Conservation (phyloP, 2,888 invertebrate genomes). For the Congeria kusceri region DNA sequence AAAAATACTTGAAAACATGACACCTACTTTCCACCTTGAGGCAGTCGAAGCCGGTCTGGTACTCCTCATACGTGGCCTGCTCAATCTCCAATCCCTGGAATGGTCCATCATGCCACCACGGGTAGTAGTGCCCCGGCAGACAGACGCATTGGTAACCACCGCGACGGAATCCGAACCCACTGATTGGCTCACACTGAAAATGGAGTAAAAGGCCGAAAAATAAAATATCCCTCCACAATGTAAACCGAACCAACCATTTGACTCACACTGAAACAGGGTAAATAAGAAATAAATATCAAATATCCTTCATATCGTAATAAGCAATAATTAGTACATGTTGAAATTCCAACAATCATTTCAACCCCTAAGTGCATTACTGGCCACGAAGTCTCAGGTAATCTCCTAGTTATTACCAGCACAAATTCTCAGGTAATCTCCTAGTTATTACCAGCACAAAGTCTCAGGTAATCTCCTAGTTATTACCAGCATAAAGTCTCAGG, state of each 20-base stretch:
- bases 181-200: conserved; percentile 95
- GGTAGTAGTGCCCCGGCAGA: conserved; percentile 94
- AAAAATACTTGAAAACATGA: background rate
- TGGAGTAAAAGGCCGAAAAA: background rate
- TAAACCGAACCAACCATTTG: background rate
- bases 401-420: too few species aligned
- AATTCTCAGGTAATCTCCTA: too few species aligned
- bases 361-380: too few species aligned
- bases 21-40: conserved; percentile 94
- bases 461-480: too few species aligned
- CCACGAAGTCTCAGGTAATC: too few species aligned
- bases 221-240: background rate
- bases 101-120: conserved; percentile 94
- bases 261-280: background rate
- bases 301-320: too few species aligned
- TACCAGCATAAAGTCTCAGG: too few species aligned
- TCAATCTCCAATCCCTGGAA: conserved; percentile 97
- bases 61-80: conserved; percentile 95
- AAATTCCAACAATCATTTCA: too few species aligned
- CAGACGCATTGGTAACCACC: conserved; percentile 92
- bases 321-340: too few species aligned
- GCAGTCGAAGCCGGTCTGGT: conserved; percentile 95
- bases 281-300: too few species aligned
- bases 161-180: conserved; percentile 97
- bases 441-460: too few species aligned